phyloP scores from a whole-genome alignment of 1,140 invertebrate genomes.

The Zaprionus capensis region DNA sequence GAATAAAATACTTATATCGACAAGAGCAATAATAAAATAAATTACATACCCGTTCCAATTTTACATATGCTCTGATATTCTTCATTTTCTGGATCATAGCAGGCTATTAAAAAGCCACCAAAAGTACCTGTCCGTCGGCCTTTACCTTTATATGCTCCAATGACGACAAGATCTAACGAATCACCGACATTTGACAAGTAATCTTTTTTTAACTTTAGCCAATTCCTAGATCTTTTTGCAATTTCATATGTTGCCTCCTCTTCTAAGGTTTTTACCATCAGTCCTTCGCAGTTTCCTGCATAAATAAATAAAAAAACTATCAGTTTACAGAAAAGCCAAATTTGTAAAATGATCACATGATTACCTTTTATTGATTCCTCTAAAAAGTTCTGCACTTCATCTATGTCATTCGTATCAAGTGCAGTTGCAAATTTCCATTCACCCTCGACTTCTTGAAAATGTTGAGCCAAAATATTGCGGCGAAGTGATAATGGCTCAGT shows the following conservation, averaged over 20 bases:
- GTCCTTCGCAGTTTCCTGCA: slow-evolving; percentile 95
- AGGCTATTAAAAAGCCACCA: slow-evolving; percentile 98
- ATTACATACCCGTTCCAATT: slow-evolving; percentile 94
- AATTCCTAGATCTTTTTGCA: slow-evolving; percentile 97
- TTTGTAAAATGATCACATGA: not conserved
- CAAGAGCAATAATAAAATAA: not conserved
- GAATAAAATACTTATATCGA: not conserved
- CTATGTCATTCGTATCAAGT: slow-evolving; percentile 93
- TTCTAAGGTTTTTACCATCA: slow-evolving; percentile 99
- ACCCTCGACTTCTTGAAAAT: slow-evolving; percentile 91
- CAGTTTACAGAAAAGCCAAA: not conserved
- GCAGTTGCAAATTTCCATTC: slow-evolving; percentile 95
- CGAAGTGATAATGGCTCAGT: slow-evolving; percentile 91
- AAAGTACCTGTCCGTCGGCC: slow-evolving; percentile 97
- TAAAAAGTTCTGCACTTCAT: slow-evolving; percentile 97
- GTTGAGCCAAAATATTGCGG: slow-evolving; percentile 89
- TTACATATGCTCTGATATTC: slow-evolving; percentile 93
- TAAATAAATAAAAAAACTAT: not conserved
- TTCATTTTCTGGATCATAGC: slow-evolving; percentile 96
- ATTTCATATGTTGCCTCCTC: slow-evolving; percentile 98
- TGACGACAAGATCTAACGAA: slow-evolving; percentile 97
- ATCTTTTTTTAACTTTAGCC: slow-evolving; percentile 99
- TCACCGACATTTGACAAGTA: slow-evolving; percentile 98
- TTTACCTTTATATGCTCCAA: slow-evolving; percentile 97
- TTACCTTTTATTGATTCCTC: slow-evolving; percentile 96